Percentiles rank a stretch among this genome's conserved stretches.
phyloP scores from a whole-genome alignment of 2,113 vertebrate genomes.

The Rhynchomys soricoides region DNA sequence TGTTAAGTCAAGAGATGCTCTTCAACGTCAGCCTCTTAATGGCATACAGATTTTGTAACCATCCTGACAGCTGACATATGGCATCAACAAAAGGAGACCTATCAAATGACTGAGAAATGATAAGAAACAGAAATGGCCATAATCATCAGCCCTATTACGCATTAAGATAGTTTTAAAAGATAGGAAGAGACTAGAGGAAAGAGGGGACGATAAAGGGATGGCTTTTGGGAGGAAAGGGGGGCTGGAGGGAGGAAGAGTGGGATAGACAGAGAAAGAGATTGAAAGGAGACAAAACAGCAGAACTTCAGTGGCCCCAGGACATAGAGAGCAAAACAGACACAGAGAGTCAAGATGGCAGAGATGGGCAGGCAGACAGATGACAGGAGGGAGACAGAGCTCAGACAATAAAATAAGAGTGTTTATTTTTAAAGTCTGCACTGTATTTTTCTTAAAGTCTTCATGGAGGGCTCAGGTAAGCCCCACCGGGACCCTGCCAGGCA shows the following conservation, averaged over 20 bases:
- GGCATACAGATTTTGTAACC: neutral
- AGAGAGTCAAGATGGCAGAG: constrained; percentile 34
- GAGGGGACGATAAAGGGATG: neutral
- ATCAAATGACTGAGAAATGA: neutral
- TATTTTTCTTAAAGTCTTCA: neutral
- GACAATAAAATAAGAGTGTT: neutral
- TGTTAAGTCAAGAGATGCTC: neutral
- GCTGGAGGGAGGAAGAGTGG: neutral
- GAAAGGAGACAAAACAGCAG: neutral
- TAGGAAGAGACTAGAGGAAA: neutral
- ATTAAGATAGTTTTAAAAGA: neutral
- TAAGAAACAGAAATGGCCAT: neutral
- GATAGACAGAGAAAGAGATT: neutral
- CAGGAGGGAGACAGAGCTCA: neutral
- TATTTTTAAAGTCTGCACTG: neutral
- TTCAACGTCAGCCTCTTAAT: neutral
- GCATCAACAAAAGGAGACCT: neutral
- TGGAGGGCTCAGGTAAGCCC: no score
- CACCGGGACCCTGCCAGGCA: neutral
- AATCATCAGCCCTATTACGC: neutral
- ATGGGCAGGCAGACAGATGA: constrained; percentile 4
- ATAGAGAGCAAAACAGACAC: constrained; percentile 58
- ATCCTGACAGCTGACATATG: neutral
- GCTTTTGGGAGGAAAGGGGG: no score
- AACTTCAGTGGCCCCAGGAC: constrained; percentile 51